Conservation (phyloP, 2,113 vertebrate species). For the Coreoperca whiteheadi region DNA sequence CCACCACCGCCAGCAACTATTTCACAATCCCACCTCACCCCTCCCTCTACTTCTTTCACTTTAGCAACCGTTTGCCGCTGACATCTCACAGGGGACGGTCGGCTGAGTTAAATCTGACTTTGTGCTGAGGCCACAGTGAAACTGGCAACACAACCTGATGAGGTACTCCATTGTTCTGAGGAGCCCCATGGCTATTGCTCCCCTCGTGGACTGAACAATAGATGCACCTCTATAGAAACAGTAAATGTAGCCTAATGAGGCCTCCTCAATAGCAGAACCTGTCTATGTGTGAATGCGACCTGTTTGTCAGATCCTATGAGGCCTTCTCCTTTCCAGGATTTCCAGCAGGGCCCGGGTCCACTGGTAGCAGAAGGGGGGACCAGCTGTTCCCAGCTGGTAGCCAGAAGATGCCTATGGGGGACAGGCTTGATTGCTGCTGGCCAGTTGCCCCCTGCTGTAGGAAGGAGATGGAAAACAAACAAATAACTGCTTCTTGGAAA, state of each 20-base stretch:
- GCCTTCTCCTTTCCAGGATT: slow-evolving; percentile 55
- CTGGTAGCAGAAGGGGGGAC: slow-evolving; percentile 74
- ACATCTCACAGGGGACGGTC: slow-evolving; percentile 19
- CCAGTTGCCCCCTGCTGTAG: slow-evolving; percentile 81
- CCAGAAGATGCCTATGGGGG: slow-evolving; percentile 78
- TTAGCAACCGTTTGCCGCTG: slow-evolving; percentile 55
- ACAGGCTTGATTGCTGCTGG: slow-evolving; percentile 79
- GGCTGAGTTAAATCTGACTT: slow-evolving; percentile 18
- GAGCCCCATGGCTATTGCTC: slow-evolving; percentile 36
- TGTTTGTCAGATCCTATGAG: slow-evolving; percentile 63
- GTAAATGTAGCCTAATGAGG: slow-evolving; percentile 75
- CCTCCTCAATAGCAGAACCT: slow-evolving; percentile 70
- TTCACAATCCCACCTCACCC: slow-evolving; percentile 44
- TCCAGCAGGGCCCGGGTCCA: slow-evolving; percentile 68
- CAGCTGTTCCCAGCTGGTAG: slow-evolving; percentile 87
- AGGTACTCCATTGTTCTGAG: slow-evolving; percentile 51
- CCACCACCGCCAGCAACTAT: slow-evolving; percentile 39
- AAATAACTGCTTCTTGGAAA: slow-evolving; percentile 61
- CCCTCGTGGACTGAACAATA: slow-evolving; percentile 55
- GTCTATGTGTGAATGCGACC: slow-evolving; percentile 57
- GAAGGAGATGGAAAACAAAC: slow-evolving; percentile 75
- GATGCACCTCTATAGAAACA: slow-evolving; percentile 62
- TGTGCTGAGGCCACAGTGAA: slow-evolving; percentile 1
- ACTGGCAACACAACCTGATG: slow-evolving; percentile 50
- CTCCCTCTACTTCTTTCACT: slow-evolving; percentile 49